phyloP scores from a whole-genome alignment of 23 tunicate species.

The Styela clava region DNA sequence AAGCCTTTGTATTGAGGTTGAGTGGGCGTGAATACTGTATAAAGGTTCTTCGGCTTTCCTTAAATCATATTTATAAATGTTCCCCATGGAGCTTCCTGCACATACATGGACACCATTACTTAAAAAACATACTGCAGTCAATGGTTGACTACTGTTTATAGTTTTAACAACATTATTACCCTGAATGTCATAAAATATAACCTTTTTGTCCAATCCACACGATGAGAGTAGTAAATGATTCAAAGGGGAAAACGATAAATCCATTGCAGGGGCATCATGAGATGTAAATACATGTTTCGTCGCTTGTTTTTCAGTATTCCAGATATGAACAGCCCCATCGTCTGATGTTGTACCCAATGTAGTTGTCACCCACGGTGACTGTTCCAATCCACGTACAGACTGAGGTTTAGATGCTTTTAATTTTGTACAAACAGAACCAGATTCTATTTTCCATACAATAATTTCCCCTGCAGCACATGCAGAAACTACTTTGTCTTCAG shows the following conservation, averaged over 20 bases:
- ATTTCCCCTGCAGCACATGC: slow-evolving; percentile 76
- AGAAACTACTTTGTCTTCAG: slow-evolving; percentile 58
- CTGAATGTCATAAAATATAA: slow-evolving; percentile 65
- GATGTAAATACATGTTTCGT: slow-evolving; percentile 41
- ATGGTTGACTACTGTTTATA: slow-evolving; percentile 48
- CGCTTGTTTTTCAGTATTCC: slow-evolving; percentile 53
- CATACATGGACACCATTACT: slow-evolving; percentile 59
- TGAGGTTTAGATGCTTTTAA: slow-evolving; percentile 5
- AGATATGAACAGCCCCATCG: slow-evolving; percentile 69
- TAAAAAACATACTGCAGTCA: slow-evolving; percentile 56
- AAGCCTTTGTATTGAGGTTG: slow-evolving; percentile 57
- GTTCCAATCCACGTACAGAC: slow-evolving; percentile 51
- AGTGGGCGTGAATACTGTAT: slow-evolving; percentile 43
- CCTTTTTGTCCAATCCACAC: slow-evolving; percentile 75
- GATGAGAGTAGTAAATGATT: slow-evolving; percentile 73
- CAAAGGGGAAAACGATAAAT: slow-evolving; percentile 67
- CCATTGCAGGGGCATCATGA: slow-evolving; percentile 84
- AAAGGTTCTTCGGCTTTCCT: slow-evolving; percentile 39
- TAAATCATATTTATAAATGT: slow-evolving; percentile 61
- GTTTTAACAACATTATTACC: slow-evolving; percentile 61
- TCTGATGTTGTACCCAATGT: slow-evolving; percentile 66
- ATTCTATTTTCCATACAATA: slow-evolving; percentile 45
- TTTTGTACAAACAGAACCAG: slow-evolving; percentile 28
- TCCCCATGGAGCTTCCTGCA: slow-evolving; percentile 79
- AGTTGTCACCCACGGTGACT: slow-evolving; percentile 67